Base-by-base conservation (phyloP, 1,140 invertebrate genomes). In the Drosophila funebris region DNA sequence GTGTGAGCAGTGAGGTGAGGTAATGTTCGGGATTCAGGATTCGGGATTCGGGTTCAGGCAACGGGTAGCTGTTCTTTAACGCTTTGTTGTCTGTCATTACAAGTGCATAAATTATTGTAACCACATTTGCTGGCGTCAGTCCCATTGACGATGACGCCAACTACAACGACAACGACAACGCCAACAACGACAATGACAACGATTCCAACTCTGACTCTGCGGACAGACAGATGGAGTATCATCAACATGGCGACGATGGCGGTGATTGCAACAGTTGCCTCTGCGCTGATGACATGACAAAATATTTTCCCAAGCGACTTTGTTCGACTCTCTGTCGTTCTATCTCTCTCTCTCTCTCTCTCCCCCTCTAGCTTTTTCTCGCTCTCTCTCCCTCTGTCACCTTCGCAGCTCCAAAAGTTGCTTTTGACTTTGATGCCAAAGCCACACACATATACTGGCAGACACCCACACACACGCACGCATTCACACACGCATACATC, bases 21-120 rank as follows among this genome's bases (percentile, higher is more conserved):
- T n/a, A n/a, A n/a, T n/a, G n/a, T 78, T 71, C 60, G 68, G 76
- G 56, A 27, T 68, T 63, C 29, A 57, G 43, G 68, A 31, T 72
- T 54, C n/a, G 31, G 44, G 29, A 16, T 37, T 41, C 56, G 43
- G 54, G 39, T 58, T 73, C 57, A 50, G 63, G 58, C 61, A 50
- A 60, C 48, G 57, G 61, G 57, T 66, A 70, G 44, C 52, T 52
- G 58, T 87, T 78, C 81, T 82, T 82, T 84, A 82, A 85, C 75
- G 83, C 79, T 83, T 87, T 87, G 83, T 87, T 87, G 83, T 88
- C 78, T 82, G 83, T 87, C 83, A 87, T 87, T 87, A 87, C 83
- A 88, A 87, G 83, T 87, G 83, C 83, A 87, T 87, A 87, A 87
- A 87, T 87, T 88, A 87, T 88, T 87, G 83, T 87, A 87, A 87